These are phyloP conservation scores for Rhinatrema bivittatum DNA, from an alignment of 2,797 vertebrate species.

Conservation along the genomic window DNA sequence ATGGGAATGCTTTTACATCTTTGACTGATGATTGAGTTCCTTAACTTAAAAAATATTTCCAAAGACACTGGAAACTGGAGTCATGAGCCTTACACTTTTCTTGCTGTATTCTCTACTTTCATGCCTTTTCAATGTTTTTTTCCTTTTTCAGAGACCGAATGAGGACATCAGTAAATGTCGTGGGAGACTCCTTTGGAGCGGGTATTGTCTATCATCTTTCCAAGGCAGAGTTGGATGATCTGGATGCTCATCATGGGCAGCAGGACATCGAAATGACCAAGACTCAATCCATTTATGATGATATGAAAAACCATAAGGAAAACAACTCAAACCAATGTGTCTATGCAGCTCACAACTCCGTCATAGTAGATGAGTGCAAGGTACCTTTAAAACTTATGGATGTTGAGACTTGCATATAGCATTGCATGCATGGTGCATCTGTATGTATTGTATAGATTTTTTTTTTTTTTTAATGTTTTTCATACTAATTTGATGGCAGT, in stretches of 20 bases:
- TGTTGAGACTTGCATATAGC: slow-evolving; percentile 87
- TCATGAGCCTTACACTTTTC: no score
- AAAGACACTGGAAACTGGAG: no score
- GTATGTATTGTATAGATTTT: slow-evolving; percentile 32
- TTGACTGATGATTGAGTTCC: no score
- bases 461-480: slow-evolving; percentile 29
- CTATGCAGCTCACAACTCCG: slow-evolving; percentile 91
- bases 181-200: slow-evolving; percentile 94
- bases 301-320: slow-evolving; percentile 96
- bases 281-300: slow-evolving; percentile 87
- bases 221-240: slow-evolving; percentile 82
- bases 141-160: slow-evolving; percentile 80
- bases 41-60: no score
- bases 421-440: slow-evolving; percentile 50
- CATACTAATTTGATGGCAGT: slow-evolving; percentile 51
- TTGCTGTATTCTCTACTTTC: no score
- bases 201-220: slow-evolving; percentile 96
- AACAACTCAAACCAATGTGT: slow-evolving; percentile 98
- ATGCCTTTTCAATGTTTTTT: no score
- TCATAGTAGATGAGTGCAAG: slow-evolving; percentile 98
- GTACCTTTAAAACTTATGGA: slow-evolving; percentile 89
- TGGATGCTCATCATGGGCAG: slow-evolving; percentile 76
- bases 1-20: no score
- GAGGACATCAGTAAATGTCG: slow-evolving; percentile 96
- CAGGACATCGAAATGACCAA: slow-evolving; percentile 96